Conservation (phyloP, 2,888 invertebrate genomes). For the Drosophila longiperda region DNA sequence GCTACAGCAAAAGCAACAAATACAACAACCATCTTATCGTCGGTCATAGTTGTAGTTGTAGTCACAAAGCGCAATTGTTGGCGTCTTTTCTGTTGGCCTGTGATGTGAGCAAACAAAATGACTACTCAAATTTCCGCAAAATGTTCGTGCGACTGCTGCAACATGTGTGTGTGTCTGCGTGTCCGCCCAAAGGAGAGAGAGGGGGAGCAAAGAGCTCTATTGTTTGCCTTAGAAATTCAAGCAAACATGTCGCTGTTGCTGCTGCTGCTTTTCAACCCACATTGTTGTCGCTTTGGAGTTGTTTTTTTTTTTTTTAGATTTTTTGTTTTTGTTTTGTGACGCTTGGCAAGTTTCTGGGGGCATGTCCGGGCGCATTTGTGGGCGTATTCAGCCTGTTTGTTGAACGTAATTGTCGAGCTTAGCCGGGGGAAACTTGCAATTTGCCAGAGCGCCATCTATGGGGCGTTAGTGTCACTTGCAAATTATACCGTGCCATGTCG, state of each 20-base stretch:
- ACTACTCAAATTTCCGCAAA: slow-evolving; percentile 82
- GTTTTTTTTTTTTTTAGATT: slow-evolving; percentile 10
- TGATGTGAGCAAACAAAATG: slow-evolving; percentile 84
- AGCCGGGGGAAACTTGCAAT: slow-evolving; percentile 57
- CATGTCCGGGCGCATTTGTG: slow-evolving; percentile 66
- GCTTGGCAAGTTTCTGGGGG: slow-evolving; percentile 55
- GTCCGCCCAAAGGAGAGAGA: not conserved
- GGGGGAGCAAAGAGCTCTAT: slow-evolving; percentile 17
- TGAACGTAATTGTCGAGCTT: slow-evolving; percentile 65
- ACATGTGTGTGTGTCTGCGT: slow-evolving; percentile 39
- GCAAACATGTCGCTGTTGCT: slow-evolving; percentile 66
- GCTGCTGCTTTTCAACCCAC: slow-evolving; percentile 26
- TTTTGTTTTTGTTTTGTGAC: slow-evolving; percentile 36
- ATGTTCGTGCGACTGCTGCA: slow-evolving; percentile 70
- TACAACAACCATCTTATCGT: slow-evolving; percentile 47
- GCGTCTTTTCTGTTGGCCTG: slow-evolving; percentile 79
- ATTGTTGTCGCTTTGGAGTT: slow-evolving; percentile 15
- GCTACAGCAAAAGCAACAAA: not conserved
- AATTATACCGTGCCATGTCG: slow-evolving; percentile 7
- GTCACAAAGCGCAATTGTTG: slow-evolving; percentile 47
- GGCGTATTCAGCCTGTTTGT: slow-evolving; percentile 63
- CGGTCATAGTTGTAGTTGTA: slow-evolving; percentile 48
- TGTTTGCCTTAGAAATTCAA: slow-evolving; percentile 75
- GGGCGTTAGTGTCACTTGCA: slow-evolving; percentile 34
- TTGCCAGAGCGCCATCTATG: slow-evolving; percentile 61